A percentile compares a stretch with the other conserved stretches of the same genome.
Evolutionary conservation across 2,113 vertebrate genomes (phyloP).

Genomic region (Oxyruncus cristatus): DNA sequence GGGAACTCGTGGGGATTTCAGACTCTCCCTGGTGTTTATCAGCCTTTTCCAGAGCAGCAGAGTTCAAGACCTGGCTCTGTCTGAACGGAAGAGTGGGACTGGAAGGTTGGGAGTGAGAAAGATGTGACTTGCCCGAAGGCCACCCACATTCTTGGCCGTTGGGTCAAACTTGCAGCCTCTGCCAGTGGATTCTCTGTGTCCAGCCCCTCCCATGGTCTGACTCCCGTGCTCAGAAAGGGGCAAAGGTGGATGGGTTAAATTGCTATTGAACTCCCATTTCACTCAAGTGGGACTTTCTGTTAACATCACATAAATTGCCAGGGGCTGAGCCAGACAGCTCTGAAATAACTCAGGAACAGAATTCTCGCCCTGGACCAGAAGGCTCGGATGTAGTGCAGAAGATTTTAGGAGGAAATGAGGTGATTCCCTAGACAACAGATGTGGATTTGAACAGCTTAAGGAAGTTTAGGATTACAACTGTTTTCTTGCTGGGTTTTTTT

Average conservation of each 20-base stretch:
- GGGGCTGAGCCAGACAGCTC: not conserved
- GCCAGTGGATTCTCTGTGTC: not conserved
- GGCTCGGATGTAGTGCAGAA: not conserved
- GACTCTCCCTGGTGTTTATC: not conserved
- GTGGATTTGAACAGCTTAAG: constrained; percentile 18
- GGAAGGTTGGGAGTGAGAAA: not conserved
- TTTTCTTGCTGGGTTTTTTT: not conserved
- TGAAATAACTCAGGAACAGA: not conserved
- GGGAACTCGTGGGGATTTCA: not conserved
- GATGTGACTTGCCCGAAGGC: not conserved
- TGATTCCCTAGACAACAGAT: constrained; percentile 23
- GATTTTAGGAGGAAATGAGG: constrained; percentile 7
- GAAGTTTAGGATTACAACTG: not conserved
- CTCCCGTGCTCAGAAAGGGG: not conserved
- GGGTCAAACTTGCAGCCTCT: not conserved
- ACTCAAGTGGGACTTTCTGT: not conserved
- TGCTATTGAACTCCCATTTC: not conserved
- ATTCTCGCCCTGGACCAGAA: not conserved
- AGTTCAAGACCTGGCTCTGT: not conserved
- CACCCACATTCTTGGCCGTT: not conserved
- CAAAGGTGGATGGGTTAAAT: not conserved
- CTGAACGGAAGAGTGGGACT: not conserved
- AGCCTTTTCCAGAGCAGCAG: not conserved
- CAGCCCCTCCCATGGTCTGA: not conserved
- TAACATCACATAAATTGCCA: not conserved